Evolutionary conservation across 2,797 vertebrate species (phyloP).

Genomic region (Nyctalus aviator): DNA sequence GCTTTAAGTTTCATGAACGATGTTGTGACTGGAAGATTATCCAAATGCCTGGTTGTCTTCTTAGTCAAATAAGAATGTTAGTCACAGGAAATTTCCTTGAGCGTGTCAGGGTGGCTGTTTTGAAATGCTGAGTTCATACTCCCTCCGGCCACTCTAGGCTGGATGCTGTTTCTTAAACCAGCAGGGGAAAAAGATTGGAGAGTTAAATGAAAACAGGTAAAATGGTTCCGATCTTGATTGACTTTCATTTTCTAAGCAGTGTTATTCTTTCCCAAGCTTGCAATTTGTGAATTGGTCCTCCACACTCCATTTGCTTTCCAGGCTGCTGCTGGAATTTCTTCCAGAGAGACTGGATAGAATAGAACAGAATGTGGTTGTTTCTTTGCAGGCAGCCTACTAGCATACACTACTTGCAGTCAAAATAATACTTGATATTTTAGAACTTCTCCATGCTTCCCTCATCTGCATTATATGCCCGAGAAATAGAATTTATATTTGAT

Average conservation of each 20-base stretch:
- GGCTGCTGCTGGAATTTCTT: slow-evolving; percentile 62
- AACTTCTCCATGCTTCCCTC: not conserved
- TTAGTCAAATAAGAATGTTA: slow-evolving; percentile 15
- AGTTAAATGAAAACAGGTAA: slow-evolving; percentile 67
- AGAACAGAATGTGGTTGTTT: not conserved
- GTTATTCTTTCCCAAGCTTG: slow-evolving; percentile 72
- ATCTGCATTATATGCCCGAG: slow-evolving; percentile 1
- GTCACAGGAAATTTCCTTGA: not conserved
- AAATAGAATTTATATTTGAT: slow-evolving; percentile 27
- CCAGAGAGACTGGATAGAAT: slow-evolving; percentile 1
- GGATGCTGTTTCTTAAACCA: slow-evolving; percentile 49
- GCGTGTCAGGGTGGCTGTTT: slow-evolving; percentile 21
- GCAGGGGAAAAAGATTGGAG: slow-evolving; percentile 47
- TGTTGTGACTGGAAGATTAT: not conserved
- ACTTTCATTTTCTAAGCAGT: slow-evolving; percentile 75
- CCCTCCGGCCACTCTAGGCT: not conserved
- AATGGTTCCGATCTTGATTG: slow-evolving; percentile 65
- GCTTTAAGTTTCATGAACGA: not conserved
- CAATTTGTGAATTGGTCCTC: slow-evolving; percentile 79
- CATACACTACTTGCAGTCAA: slow-evolving; percentile 65
- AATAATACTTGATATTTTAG: slow-evolving; percentile 36
- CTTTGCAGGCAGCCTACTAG: not conserved
- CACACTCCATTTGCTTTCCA: slow-evolving; percentile 71
- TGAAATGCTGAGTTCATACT: slow-evolving; percentile 31
- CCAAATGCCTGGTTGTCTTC: not conserved